phyloP scores from a whole-genome alignment of 2,888 invertebrate species.

The Cerastis rubricosa region DNA sequence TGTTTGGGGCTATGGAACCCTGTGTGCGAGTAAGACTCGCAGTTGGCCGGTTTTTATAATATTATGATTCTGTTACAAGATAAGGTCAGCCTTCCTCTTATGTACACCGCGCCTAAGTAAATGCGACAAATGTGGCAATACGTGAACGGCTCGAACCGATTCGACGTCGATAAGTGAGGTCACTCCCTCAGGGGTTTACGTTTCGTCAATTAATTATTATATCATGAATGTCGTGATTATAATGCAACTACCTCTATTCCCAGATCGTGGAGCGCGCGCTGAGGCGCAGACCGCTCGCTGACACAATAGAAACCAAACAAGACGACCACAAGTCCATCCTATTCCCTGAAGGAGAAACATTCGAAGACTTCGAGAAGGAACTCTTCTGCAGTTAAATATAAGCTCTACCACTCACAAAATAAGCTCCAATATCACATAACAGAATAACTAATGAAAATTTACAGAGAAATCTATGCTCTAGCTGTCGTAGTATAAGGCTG shows the following conservation, averaged over 20 bases:
- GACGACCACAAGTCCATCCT: constrained; percentile 90
- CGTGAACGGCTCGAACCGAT: no score
- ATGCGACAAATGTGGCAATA: no score
- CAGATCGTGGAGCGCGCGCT: constrained; percentile 91
- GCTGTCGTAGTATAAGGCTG: constrained; percentile 9
- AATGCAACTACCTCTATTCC: constrained; percentile 29
- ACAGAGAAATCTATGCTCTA: constrained; percentile 74
- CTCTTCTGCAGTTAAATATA: constrained; percentile 88
- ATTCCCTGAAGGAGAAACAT: constrained; percentile 91
- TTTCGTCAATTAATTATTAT: background rate
- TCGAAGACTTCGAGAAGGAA: constrained; percentile 92
- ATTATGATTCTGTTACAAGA: no score
- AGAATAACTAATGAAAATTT: constrained; percentile 87
- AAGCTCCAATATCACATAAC: constrained; percentile 32
- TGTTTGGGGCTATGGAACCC: no score
- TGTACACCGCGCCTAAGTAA: no score
- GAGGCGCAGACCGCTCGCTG: constrained; percentile 86
- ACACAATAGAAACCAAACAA: constrained; percentile 80
- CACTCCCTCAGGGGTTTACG: background rate
- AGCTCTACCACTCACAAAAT: background rate
- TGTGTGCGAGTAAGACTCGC: no score
- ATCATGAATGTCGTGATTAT: background rate
- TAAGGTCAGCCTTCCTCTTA: no score
- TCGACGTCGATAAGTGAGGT: background rate
- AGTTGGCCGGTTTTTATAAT: no score